phyloP scores from a whole-genome alignment of 30 jellyfish, hydroid and myxozoan genomes.

The Turritopsis rubra region DNA sequence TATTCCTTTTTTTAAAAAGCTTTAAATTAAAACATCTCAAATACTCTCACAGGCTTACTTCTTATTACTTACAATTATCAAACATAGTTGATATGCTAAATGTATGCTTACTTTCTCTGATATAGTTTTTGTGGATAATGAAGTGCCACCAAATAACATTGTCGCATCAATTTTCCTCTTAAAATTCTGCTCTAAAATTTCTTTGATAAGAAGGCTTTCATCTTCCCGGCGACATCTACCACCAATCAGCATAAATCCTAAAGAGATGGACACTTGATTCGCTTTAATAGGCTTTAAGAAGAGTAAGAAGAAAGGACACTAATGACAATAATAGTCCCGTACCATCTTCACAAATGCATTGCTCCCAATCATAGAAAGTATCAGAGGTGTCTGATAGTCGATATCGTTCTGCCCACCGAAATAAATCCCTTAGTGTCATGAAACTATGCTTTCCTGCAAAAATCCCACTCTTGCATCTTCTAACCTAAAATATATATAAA shows the following conservation, averaged over 20 bases:
- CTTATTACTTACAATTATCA: too few relatives aligned
- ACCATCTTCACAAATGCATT: conserved; percentile 95
- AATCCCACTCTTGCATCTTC: conserved; percentile 77
- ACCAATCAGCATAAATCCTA: conserved; percentile 84
- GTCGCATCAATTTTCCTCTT: conserved; percentile 46
- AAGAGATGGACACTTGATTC: too few relatives aligned
- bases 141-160: conserved; percentile 35
- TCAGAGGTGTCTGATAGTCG: conserved; percentile 47
- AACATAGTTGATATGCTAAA: neutral
- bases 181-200: conserved; percentile 59
- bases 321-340: neutral
- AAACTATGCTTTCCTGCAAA: conserved; percentile 97
- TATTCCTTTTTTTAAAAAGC: neutral
- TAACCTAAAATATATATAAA: conserved; percentile 35
- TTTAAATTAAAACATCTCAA: neutral
- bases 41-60: neutral
- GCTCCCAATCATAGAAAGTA: conserved; percentile 91
- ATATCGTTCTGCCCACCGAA: conserved; percentile 96
- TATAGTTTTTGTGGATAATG: conserved; percentile 37
- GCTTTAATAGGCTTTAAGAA: too few relatives aligned
- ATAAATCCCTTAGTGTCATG: conserved; percentile 88
- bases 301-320: neutral
- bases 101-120: conserved; percentile 36
- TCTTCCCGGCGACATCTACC: conserved; percentile 84
- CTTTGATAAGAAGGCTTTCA: conserved; percentile 57